Evolutionary conservation across 2,888 invertebrate genomes (phyloP).

Genomic region (Neelides folsomi): DNA sequence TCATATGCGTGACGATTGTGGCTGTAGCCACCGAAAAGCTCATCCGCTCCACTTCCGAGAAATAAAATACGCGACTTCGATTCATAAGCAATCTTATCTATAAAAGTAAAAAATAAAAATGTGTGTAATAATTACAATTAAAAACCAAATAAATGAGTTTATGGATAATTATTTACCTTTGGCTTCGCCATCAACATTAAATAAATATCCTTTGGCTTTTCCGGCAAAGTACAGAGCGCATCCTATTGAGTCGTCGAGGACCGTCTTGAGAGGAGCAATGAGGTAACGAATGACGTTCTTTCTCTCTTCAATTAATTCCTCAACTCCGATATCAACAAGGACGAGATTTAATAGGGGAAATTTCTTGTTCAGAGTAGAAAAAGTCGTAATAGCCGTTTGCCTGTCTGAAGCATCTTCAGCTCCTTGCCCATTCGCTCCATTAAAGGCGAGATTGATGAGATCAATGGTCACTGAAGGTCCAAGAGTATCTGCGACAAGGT

Average conservation of each 20-base stretch:
- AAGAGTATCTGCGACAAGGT: constrained; percentile 58
- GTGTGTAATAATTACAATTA: background rate
- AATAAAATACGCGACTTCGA: constrained; percentile 51
- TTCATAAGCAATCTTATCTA: constrained; percentile 7
- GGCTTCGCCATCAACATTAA: constrained; percentile 10
- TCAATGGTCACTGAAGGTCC: constrained; percentile 59
- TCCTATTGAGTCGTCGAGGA: constrained; percentile 91
- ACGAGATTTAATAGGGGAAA: constrained; percentile 22
- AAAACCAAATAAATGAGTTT: too few relatives aligned
- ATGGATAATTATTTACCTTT: too few relatives aligned
- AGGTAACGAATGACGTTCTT: constrained; percentile 54
- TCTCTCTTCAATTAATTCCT: constrained; percentile 38
- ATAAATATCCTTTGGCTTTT: constrained; percentile 48
- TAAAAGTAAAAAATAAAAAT: background rate
- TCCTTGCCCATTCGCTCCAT: background rate
- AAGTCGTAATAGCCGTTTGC: constrained; percentile 20
- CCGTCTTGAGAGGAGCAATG: constrained; percentile 69
- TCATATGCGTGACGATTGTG: constrained; percentile 31
- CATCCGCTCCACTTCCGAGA: constrained; percentile 92
- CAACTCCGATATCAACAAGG: constrained; percentile 48
- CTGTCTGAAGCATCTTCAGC: constrained; percentile 18
- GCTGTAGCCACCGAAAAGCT: constrained; percentile 46
- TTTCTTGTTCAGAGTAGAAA: constrained; percentile 14
- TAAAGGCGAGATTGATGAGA: constrained; percentile 86
- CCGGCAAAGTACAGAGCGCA: constrained; percentile 96